Percentiles rank a stretch among this genome's conserved stretches.
These are phyloP conservation scores for Oreohelix idahoensis DNA, from an alignment of 1,140 invertebrate genomes.

Conservation along the genomic window DNA sequence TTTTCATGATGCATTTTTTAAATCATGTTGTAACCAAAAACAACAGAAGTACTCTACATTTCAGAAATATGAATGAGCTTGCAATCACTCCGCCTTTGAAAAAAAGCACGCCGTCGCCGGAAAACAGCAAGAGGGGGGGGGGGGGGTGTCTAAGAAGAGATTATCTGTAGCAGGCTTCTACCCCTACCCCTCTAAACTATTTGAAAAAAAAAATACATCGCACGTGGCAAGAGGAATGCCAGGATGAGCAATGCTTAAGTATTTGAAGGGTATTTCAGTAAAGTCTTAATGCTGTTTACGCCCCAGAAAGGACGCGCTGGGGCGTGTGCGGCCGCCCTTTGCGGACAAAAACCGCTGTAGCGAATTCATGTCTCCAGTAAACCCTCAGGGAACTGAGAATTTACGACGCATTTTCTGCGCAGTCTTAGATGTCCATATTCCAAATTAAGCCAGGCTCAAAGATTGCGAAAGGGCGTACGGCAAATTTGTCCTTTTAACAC, in stretches of 20 bases:
- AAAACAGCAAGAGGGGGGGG: too few relatives aligned
- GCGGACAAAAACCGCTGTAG: not conserved
- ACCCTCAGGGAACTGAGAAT: not conserved
- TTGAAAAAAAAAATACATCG: not conserved
- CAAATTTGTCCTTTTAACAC: not conserved
- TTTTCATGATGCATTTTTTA: too few relatives aligned
- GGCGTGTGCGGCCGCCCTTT: not conserved
- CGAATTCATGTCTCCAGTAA: not conserved
- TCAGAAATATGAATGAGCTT: too few relatives aligned
- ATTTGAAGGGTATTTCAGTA: not conserved
- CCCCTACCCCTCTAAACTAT: not conserved
- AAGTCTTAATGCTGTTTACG: not conserved
- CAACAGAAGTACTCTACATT: too few relatives aligned
- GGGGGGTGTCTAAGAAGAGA: not conserved
- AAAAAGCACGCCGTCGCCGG: too few relatives aligned
- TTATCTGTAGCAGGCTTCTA: not conserved
- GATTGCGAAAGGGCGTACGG: not conserved
- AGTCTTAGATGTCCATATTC: not conserved
- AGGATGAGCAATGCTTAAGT: not conserved
- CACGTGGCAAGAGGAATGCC: not conserved
- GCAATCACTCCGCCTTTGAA: too few relatives aligned
- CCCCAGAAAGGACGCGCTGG: not conserved
- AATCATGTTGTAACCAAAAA: too few relatives aligned
- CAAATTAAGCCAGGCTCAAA: constrained; percentile 2
- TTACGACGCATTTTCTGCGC: not conserved